Evolutionary conservation across 2,113 vertebrate genomes (phyloP).

Genomic region (Onychorhynchus coronatus): DNA sequence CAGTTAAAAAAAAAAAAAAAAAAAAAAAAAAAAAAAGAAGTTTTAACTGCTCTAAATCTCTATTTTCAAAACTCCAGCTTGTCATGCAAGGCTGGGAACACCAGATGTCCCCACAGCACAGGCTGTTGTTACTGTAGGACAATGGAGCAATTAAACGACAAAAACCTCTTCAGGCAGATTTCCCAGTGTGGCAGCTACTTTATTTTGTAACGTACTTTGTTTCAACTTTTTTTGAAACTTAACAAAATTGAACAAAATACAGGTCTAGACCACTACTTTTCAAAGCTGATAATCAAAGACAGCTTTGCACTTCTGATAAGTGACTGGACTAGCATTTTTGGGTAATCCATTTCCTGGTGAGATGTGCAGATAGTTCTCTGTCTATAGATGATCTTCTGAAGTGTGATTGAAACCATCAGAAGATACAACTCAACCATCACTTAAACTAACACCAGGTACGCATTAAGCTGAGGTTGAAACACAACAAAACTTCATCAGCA

Average conservation of each 20-base stretch:
- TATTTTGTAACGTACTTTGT: background rate
- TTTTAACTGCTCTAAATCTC: background rate
- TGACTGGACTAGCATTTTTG: background rate
- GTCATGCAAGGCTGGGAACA: conserved; percentile 8
- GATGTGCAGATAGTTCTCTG: background rate
- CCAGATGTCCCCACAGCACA: conserved; percentile 32
- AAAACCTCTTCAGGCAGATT: background rate
- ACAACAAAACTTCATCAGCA: background rate
- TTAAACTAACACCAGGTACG: background rate
- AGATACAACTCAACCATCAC: background rate
- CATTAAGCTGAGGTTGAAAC: background rate
- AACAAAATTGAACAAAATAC: background rate
- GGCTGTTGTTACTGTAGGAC: fast-evolving
- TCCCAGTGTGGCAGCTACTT: background rate
- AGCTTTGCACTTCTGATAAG: background rate
- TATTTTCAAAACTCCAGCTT: background rate
- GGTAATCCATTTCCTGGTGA: background rate
- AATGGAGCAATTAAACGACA: fast-evolving
- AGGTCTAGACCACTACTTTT: background rate
- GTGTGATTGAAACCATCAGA: background rate
- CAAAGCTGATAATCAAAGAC: background rate
- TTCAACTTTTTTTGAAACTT: background rate
- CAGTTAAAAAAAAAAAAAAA: background rate
- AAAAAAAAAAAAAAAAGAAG: background rate
- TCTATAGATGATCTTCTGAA: background rate